Conservation (phyloP, 1,140 invertebrate genomes). For the Drosophila nebulosa region DNA sequence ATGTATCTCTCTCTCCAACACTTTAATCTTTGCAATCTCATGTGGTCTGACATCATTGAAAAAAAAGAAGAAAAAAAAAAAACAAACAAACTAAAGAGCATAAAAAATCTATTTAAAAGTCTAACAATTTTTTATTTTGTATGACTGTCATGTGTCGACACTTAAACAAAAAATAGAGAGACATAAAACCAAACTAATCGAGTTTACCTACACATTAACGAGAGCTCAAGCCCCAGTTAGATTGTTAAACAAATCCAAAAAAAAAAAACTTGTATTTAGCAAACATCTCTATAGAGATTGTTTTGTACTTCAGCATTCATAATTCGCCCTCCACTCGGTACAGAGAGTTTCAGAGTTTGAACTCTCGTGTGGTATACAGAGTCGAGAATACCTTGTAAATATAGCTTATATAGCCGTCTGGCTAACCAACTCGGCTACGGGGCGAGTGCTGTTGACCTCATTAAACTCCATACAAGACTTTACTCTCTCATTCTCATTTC, state of each 20-base stretch:
- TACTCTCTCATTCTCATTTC: constrained; percentile 1
- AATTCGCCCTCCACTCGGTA: constrained; percentile 32
- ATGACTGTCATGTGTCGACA: constrained; percentile 52
- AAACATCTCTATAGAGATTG: constrained; percentile 58
- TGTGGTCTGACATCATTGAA: constrained; percentile 57
- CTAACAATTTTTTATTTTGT: constrained; percentile 32
- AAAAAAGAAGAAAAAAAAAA: constrained; percentile 24
- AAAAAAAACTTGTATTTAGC: neutral
- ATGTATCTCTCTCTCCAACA: neutral
- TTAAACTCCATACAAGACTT: constrained; percentile 33
- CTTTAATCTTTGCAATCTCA: neutral
- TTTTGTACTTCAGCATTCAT: constrained; percentile 51
- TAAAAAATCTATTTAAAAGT: constrained; percentile 52
- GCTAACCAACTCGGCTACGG: constrained; percentile 1
- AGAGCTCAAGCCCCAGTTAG: neutral
- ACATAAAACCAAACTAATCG: constrained; percentile 40
- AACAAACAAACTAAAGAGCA: too few relatives aligned
- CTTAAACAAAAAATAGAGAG: constrained; percentile 23
- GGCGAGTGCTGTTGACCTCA: constrained; percentile 61
- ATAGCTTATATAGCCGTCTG: constrained; percentile 1
- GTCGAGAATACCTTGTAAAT: neutral
- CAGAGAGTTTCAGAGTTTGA: neutral
- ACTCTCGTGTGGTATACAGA: neutral
- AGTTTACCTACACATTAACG: constrained; percentile 48
- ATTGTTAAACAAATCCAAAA: constrained; percentile 2